A percentile compares a stretch with the other conserved stretches of the same genome.
Evolutionary conservation across 2,797 vertebrate genomes (phyloP).

Genomic region (Adrianichthys oophorus): DNA sequence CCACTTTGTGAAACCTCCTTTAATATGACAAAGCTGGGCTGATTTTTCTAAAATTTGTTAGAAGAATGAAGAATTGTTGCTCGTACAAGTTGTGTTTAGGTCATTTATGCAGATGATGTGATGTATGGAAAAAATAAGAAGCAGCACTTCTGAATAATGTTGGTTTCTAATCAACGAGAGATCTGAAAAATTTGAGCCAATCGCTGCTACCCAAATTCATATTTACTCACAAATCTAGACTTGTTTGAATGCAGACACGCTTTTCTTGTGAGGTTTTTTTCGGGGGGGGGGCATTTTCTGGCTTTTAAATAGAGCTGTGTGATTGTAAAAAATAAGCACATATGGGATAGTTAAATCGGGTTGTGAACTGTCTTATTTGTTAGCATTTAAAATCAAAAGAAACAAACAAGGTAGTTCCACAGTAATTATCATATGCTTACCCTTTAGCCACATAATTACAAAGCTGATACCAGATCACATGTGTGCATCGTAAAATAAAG

Average conservation of each 20-base stretch:
- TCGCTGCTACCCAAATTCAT: too few relatives aligned
- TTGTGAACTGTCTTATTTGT: slow-evolving; percentile 61
- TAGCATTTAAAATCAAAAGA: slow-evolving; percentile 63
- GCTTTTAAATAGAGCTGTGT: slow-evolving; percentile 7
- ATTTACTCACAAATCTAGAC: too few relatives aligned
- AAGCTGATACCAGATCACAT: slow-evolving; percentile 62
- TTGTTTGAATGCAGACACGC: too few relatives aligned
- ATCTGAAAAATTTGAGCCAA: too few relatives aligned
- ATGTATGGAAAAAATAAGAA: too few relatives aligned
- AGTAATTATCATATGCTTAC: slow-evolving; percentile 64
- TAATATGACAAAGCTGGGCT: too few relatives aligned
- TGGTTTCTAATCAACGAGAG: too few relatives aligned
- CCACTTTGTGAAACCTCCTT: slow-evolving; percentile 3
- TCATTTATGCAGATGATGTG: too few relatives aligned
- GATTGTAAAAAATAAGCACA: slow-evolving; percentile 30
- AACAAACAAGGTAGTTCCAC: slow-evolving; percentile 73
- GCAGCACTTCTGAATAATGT: too few relatives aligned
- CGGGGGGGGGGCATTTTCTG: neutral
- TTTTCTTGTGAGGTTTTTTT: neutral
- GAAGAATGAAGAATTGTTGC: too few relatives aligned
- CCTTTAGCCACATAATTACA: slow-evolving; percentile 68
- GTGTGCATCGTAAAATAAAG: slow-evolving; percentile 68
- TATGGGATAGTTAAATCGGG: slow-evolving; percentile 25
- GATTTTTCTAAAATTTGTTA: too few relatives aligned
- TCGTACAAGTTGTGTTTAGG: too few relatives aligned